Evolutionary conservation across 2,888 invertebrate species (phyloP), one percentile per base, ranked within the genome.

Genomic region (Caenorhabditis virilis): DNA sequence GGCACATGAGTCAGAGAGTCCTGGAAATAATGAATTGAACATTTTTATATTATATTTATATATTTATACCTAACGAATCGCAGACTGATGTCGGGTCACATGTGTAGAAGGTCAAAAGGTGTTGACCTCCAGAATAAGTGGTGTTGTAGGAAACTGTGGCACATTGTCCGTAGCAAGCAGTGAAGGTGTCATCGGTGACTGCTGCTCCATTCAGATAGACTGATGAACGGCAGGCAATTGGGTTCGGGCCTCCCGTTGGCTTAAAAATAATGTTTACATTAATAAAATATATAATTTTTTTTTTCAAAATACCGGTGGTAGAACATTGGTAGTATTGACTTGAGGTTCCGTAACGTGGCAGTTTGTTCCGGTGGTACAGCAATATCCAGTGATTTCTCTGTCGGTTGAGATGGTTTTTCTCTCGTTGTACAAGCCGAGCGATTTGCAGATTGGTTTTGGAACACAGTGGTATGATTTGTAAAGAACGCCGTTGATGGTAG

Each of bases 61-160:
- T n/a, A 20, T 36, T 7, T 55, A 47, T n/a, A 70, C 68, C 53
- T 15, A 72, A 42, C 13, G 52, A 9, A 2, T 30, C 16, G 42
- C 73, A 73, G 26, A 73, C 68, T 16, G 68, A 38, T n/a, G 67
- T 53, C 36, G 73, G 73, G 33, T 70, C 70, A 49, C 73, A 73
- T 39, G 68, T 53, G 68, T 69, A 73, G 42, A 68, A 35, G 23
- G 65, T 69, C 27, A 65, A 56, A 11, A 47, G 20, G 25, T 55
- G 20, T 7, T 7, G 20, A 18, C 30, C 39, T 41, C 61, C 59
- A 35, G 55, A 60, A 56, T 59, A 43, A 9, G 39, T 39, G 25
- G 67, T 58, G 27, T 54, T 45, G 39, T 56, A 58, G 25, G 60
- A 36, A 41, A 72, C 51, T 38, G 63, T 49, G 16, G 59, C 63